phyloP scores from a whole-genome alignment of 2,113 vertebrate species.

The Gavia stellata region DNA sequence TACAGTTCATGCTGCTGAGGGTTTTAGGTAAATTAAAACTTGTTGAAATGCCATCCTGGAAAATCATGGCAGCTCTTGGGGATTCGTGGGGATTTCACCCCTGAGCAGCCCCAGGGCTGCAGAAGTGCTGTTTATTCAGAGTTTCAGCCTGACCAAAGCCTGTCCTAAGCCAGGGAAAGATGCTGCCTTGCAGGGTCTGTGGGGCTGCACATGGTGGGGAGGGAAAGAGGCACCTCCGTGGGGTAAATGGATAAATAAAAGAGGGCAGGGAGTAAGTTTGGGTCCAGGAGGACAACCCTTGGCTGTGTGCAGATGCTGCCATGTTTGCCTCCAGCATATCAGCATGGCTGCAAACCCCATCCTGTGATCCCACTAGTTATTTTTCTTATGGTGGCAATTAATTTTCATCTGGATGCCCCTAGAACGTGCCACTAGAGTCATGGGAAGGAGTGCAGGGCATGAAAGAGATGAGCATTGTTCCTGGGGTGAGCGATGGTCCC shows the following conservation, averaged over 20 bases:
- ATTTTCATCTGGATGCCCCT: too few relatives aligned
- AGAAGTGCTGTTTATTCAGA: background rate
- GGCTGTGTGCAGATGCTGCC: background rate
- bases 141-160: background rate
- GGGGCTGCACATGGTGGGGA: rapidly evolving
- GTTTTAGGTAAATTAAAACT: conserved; percentile 78
- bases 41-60: background rate
- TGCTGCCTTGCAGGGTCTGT: background rate
- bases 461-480: background rate
- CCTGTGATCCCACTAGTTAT: background rate
- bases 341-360: background rate
- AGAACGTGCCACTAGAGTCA: rapidly evolving
- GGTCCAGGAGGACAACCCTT: too few relatives aligned
- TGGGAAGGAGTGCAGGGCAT: background rate
- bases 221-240: background rate
- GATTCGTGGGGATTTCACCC: rapidly evolving
- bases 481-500: background rate
- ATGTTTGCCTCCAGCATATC: rapidly evolving
- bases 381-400: background rate
- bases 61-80: background rate
- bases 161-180: background rate
- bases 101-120: background rate
- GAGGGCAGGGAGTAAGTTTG: background rate
- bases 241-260: rapidly evolving
- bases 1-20: conserved; percentile 92